Conservation (phyloP, 1,140 invertebrate genomes). For the Philotrypesis tridentata region DNA sequence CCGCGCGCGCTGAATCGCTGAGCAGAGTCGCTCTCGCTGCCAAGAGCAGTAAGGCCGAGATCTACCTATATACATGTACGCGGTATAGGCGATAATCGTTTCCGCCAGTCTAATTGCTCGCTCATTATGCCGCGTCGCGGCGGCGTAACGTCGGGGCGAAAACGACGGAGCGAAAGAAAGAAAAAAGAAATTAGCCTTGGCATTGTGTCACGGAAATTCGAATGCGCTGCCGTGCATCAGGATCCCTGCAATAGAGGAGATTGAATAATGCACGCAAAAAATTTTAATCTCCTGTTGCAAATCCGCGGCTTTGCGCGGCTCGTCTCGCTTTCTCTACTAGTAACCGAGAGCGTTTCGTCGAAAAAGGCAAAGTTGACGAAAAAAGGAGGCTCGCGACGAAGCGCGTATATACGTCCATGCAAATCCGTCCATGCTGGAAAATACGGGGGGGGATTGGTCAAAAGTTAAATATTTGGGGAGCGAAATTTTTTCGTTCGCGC, state of each 20-base stretch:
- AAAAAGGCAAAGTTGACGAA: no score
- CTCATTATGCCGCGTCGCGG: background rate
- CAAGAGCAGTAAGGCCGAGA: background rate
- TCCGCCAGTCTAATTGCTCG: background rate
- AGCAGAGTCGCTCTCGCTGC: slow-evolving; percentile 1
- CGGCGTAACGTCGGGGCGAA: background rate
- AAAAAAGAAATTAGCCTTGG: background rate
- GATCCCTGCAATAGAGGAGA: background rate
- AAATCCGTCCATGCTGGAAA: no score
- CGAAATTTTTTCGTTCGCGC: no score
- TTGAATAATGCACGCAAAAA: background rate
- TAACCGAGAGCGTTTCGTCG: no score
- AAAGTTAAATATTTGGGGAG: no score
- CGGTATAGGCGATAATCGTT: background rate
- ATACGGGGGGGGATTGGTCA: no score
- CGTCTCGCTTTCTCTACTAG: no score
- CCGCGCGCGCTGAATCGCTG: background rate
- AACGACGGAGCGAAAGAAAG: no score
- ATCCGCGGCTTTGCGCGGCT: background rate
- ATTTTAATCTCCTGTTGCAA: background rate
- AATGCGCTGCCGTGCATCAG: background rate
- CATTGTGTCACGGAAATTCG: background rate
- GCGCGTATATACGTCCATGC: no score
- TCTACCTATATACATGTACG: background rate
- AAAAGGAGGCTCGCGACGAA: no score